Percentiles rank a stretch among this genome's conserved stretches.
These are phyloP conservation scores for Pangasius mekongensis DNA, from an alignment of 2,797 vertebrate species.

Conservation along the genomic window DNA sequence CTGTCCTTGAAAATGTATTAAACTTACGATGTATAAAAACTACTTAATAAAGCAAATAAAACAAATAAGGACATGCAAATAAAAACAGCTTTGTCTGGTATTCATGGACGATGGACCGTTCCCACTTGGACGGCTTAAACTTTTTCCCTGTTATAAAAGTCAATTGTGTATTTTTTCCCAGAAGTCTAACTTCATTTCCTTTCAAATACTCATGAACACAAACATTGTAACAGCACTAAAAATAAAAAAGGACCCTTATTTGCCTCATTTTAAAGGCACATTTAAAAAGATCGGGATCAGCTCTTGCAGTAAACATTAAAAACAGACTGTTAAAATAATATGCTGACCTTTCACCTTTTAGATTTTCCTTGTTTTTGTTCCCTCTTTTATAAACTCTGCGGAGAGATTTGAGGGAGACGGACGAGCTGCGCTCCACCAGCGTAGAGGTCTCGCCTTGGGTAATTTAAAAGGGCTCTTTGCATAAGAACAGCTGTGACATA, in stretches of 20 bases:
- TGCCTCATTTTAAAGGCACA: conserved; percentile 38
- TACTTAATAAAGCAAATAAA: conserved; percentile 10
- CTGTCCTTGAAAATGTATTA: conserved; percentile 1
- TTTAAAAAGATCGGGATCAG: conserved; percentile 49
- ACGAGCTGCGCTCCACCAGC: conserved; percentile 52
- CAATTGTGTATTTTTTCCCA: conserved; percentile 56
- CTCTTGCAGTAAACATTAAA: conserved; percentile 51
- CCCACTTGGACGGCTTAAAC: conserved; percentile 54
- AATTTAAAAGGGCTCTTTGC: conserved; percentile 62
- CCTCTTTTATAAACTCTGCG: conserved; percentile 36
- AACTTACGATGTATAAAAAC: not conserved
- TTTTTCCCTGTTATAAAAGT: conserved; percentile 60
- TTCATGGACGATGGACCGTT: conserved; percentile 48
- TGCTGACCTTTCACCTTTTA: conserved; percentile 55
- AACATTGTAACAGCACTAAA: conserved; percentile 56
- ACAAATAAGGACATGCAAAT: conserved; percentile 51
- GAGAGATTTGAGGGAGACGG: conserved; percentile 52
- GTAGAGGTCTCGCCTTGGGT: conserved; percentile 58
- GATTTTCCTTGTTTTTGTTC: conserved; percentile 50
- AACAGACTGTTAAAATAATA: conserved; percentile 61
- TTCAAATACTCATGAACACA: conserved; percentile 54
- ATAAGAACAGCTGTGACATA: conserved; percentile 65
- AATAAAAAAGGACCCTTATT: conserved; percentile 49
- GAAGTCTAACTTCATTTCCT: conserved; percentile 60
- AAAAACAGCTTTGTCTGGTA: conserved; percentile 51